phyloP scores from a whole-genome alignment of 64 coral and sea anemone genomes.

The Actinia tenebrosa region DNA sequence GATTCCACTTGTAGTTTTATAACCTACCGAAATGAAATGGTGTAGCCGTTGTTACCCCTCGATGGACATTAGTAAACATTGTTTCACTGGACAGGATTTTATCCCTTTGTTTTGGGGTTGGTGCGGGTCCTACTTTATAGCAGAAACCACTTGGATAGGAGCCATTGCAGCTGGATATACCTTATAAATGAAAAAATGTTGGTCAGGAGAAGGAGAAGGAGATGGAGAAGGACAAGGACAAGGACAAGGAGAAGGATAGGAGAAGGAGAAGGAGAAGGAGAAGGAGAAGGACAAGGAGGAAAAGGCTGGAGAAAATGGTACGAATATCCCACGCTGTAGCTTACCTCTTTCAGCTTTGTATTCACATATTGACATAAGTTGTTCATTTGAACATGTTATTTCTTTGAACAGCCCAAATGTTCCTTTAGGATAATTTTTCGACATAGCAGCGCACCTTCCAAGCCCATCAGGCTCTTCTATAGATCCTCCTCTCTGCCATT shows the following conservation, averaged over 20 bases:
- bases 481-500: slow-evolving; percentile 24
- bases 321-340: neutral
- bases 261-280: neutral
- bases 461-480: slow-evolving; percentile 4
- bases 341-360: neutral
- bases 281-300: neutral
- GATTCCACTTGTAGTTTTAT: too few relatives aligned
- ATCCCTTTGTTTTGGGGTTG: too few relatives aligned
- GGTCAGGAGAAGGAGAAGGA: neutral
- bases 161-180: too few relatives aligned
- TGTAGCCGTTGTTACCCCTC: too few relatives aligned
- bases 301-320: too few relatives aligned
- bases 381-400: neutral
- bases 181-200: too few relatives aligned
- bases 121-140: too few relatives aligned
- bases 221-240: neutral
- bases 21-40: too few relatives aligned
- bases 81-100: too few relatives aligned
- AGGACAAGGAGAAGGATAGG: neutral
- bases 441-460: slow-evolving; percentile 27
- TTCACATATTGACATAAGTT: neutral
- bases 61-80: too few relatives aligned
- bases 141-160: too few relatives aligned
- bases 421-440: slow-evolving; percentile 21
- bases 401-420: slow-evolving; percentile 33